Base-by-base conservation (phyloP, 2,888 invertebrate species). In the Synergus laeviventris region DNA sequence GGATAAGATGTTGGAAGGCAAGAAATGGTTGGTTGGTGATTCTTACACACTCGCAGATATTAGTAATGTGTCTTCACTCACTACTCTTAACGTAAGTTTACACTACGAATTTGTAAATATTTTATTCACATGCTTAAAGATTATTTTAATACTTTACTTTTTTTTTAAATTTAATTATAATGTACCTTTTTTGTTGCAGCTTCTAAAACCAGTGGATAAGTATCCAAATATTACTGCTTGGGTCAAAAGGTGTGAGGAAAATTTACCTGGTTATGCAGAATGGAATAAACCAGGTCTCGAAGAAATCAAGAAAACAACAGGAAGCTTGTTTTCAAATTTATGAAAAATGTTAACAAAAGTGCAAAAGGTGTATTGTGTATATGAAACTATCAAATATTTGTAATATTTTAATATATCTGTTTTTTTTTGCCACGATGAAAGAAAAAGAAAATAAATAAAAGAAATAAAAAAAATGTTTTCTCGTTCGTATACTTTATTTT, bases 211-310 rank as follows among this genome's bases (percentile, higher is more conserved):
- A 1, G 1, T 82, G 18, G 84, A 87, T n/a, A 74, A 79, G 16
- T 94, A 92, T 87, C 90, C 92, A 2, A 94, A 94, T 84, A 92
- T 94, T 38, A 88, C 92, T 76, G 91, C 91, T 73, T 95, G 95
- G 95, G 81, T 94, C 9, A 91, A 93, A 70, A 91, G 92, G 77
- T 94, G 94, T 86, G 90, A 92, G 36, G 81, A 91, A 74, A 84
- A 90, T 24, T 89, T 95, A 60, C 94, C 94, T 31, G 93, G 93
- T 56, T 89, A 86, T 78, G 81, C 79, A 8, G 77, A 82, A 21
- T 31, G 18, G 11, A 86, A 85, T 24, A 49, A 36, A 16, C 76
- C 80, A 7, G 87, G 84, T n/a, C 36, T 24, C 8, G 74, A 78
- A 8, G 0, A 39, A 11, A 56, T 84, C 7, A 16, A 49, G 0